These are phyloP conservation scores for Spodoptera picta DNA, from an alignment of 2,888 invertebrate genomes.

Conservation along the genomic window DNA sequence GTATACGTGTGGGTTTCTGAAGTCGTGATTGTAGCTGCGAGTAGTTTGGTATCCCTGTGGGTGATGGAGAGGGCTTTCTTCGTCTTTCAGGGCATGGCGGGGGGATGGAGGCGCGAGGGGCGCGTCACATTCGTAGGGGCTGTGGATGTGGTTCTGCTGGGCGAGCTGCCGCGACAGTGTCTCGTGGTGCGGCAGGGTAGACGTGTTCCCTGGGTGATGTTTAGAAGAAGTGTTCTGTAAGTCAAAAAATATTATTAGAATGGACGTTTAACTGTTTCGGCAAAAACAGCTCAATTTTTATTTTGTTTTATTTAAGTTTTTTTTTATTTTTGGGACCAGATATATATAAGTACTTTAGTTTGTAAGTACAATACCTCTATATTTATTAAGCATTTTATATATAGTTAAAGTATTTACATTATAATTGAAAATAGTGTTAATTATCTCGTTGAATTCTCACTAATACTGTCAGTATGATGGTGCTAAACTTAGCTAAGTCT, in stretches of 20 bases:
- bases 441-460: no score
- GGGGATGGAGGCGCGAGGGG: conserved; percentile 84
- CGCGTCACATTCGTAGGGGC: conserved; percentile 86
- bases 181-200: conserved; percentile 91
- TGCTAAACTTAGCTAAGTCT: conserved; percentile 37
- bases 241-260: conserved; percentile 42
- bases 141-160: conserved; percentile 86
- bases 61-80: conserved; percentile 81
- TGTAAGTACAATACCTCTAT: no score
- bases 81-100: conserved; percentile 81
- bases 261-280: conserved; percentile 5
- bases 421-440: no score
- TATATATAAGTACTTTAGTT: no score
- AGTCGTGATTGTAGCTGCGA: conserved; percentile 84
- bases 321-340: neutral
- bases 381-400: no score
- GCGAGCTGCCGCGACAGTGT: conserved; percentile 84
- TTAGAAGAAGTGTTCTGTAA: conserved; percentile 96
- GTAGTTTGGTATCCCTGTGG: conserved; percentile 82
- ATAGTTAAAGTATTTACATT: neutral
- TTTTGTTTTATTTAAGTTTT: conserved; percentile 12
- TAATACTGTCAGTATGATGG: conserved; percentile 35
- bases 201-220: conserved; percentile 91
- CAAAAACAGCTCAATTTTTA: conserved; percentile 65
- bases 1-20: conserved; percentile 83